These are phyloP conservation scores for Catostomus latipinnis DNA, from an alignment of 2,797 vertebrate species.

Conservation along the genomic window DNA sequence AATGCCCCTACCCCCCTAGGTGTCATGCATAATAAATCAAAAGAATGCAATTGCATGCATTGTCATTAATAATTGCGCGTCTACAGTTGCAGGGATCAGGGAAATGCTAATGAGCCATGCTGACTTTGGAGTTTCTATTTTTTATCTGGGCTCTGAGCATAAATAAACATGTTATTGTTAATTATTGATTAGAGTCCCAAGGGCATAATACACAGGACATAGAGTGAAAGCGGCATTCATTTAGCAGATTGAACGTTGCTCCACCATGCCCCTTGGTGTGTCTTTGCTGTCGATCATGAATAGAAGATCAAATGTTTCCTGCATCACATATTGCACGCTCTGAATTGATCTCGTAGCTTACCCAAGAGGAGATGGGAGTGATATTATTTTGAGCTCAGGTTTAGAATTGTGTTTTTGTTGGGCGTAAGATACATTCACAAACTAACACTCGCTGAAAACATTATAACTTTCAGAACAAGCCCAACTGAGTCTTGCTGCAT, in stretches of 20 bases:
- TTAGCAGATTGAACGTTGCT: slow-evolving; percentile 49
- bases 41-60: slow-evolving; percentile 81
- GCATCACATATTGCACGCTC: slow-evolving; percentile 52
- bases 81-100: slow-evolving; percentile 76
- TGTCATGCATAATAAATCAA: slow-evolving; percentile 88
- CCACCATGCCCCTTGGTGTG: not conserved
- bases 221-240: slow-evolving; percentile 48
- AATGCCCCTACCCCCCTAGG: slow-evolving; percentile 80
- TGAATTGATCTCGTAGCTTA: slow-evolving; percentile 32
- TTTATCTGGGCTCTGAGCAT: slow-evolving; percentile 73
- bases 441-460: no score
- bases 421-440: no score
- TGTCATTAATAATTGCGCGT: slow-evolving; percentile 81
- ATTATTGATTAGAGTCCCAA: slow-evolving; percentile 76
- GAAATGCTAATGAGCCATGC: slow-evolving; percentile 81
- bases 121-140: slow-evolving; percentile 80
- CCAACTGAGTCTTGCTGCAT: no score
- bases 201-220: slow-evolving; percentile 38
- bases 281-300: slow-evolving; percentile 2
- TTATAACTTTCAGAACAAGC: not conserved
- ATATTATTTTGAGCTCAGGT: not conserved
- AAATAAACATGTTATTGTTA: slow-evolving; percentile 78
- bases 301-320: slow-evolving; percentile 22
- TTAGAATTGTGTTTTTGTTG: not conserved
- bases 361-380: not conserved